Conservation (phyloP, 2,888 invertebrate species). For the Macrophya annulata region DNA sequence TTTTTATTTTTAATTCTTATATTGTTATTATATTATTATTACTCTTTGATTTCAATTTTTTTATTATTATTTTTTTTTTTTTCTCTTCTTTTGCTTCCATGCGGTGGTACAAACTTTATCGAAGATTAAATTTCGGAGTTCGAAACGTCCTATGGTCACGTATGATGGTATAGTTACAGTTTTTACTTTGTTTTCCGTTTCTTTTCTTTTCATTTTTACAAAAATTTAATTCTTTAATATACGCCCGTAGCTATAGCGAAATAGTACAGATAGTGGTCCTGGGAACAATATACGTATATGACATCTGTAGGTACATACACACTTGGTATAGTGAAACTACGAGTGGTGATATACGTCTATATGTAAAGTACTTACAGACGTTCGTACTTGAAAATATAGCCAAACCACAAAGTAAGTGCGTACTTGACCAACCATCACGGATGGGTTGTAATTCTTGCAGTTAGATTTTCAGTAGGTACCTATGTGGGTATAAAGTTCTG, state of each 20-base stretch:
- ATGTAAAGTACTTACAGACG: not conserved
- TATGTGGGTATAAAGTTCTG: not conserved
- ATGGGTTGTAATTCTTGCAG: not conserved
- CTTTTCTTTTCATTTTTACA: not conserved
- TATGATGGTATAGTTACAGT: not conserved
- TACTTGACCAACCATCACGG: conserved; percentile 28
- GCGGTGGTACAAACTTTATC: not conserved
- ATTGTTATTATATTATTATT: not conserved
- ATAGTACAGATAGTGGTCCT: conserved; percentile 13
- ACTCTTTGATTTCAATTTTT: not conserved
- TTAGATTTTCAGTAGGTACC: not conserved
- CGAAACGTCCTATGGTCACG: not conserved
- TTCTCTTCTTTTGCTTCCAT: too few relatives aligned
- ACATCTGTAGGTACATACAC: too few relatives aligned
- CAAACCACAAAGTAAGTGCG: conserved; percentile 49
- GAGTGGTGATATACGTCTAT: not conserved
- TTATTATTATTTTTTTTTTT: not conserved
- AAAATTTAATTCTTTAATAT: not conserved
- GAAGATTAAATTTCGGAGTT: too few relatives aligned
- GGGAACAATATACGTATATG: not conserved
- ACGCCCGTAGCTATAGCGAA: not conserved
- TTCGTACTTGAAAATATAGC: conserved; percentile 16
- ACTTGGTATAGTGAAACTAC: not conserved
- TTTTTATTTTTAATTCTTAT: conserved; percentile 9
- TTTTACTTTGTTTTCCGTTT: not conserved